Base-by-base conservation (phyloP, 2,888 invertebrate species). In the Nephrocerus scutellatus region DNA sequence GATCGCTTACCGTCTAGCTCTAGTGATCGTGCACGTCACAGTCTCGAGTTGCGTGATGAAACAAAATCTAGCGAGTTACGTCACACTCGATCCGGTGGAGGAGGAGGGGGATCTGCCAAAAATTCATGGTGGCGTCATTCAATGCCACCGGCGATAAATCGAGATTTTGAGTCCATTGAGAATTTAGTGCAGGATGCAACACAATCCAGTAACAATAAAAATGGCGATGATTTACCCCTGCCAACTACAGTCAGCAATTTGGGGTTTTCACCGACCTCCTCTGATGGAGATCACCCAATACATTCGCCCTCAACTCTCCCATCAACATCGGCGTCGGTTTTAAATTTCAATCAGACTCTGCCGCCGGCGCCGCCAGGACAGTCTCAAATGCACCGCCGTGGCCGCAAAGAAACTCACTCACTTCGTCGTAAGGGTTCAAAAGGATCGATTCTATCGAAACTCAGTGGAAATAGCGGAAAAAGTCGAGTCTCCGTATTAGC, bases 121-220 rank as follows among this genome's bases (percentile, higher is more conserved):
- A 58, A 63, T 41, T 60, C 63, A 1, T 63, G 63, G 63, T 60
- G 59, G 37, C 57, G 63, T 3, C 64, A 64, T 36, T 62, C 64
- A 8, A 59, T 60, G 58, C 63, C 62, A 25, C 62, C 62, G 23
- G 62, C 62, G 6, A 51, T 62, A 10, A 60, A 54, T 46, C 53
- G 60, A n/a, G 61, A 63, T 37, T 63, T 62, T 34, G 62, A 62
- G 30, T 62, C 63, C 1, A 48, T 63, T 41, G 63, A 62, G 30
- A 60, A 63, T 36, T 47, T 63, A 5, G 49, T 59, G 5, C 54
- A 49, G 8, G 52, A 48, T 8, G 48, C 48, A 12, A 52, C n/a
- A n/a, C n/a, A n/a, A n/a, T n/a, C n/a, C n/a, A n/a, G n/a, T n/a
- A n/a, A n/a, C n/a, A n/a, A n/a, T n/a, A n/a, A n/a, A n/a, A n/a